A percentile compares a stretch with the other conserved stretches of the same genome.
These are phyloP conservation scores for Halcyon smyrnensis DNA, from an alignment of 2,797 vertebrate genomes.

Conservation along the genomic window DNA sequence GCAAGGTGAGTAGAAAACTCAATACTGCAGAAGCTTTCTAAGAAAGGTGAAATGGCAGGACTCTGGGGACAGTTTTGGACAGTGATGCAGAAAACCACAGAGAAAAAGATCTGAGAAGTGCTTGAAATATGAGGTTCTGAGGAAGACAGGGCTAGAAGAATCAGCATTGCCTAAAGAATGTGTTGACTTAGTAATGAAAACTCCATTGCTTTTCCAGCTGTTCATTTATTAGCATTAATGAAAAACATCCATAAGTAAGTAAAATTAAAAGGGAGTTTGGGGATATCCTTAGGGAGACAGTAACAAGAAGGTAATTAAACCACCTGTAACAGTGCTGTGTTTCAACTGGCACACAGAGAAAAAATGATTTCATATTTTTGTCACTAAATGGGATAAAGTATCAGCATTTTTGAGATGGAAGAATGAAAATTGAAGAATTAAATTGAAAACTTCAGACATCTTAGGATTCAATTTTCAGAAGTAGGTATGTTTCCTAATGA, in stretches of 20 bases:
- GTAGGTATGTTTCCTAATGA: background rate
- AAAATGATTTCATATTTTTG: no score
- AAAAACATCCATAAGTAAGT: background rate
- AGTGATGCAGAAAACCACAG: background rate
- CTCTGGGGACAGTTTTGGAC: background rate
- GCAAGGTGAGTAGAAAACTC: accelerated
- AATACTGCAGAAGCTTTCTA: background rate
- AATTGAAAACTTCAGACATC: background rate
- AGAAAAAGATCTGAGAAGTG: background rate
- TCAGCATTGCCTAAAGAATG: background rate
- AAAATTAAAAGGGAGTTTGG: background rate
- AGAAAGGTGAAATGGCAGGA: background rate
- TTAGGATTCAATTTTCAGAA: background rate
- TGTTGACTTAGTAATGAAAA: background rate
- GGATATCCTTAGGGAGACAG: background rate
- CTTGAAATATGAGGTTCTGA: background rate
- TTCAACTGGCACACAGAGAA: no score
- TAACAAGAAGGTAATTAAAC: background rate
- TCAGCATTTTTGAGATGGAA: background rate
- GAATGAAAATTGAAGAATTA: background rate
- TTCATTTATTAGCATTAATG: background rate
- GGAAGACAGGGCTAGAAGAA: background rate
- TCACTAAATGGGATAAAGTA: background rate
- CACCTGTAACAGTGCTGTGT: no score
- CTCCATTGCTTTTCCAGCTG: background rate